A percentile compares a stretch with the other conserved stretches of the same genome.
phyloP scores from a whole-genome alignment of 2,797 vertebrate species.

The Garrulus glandarius region DNA sequence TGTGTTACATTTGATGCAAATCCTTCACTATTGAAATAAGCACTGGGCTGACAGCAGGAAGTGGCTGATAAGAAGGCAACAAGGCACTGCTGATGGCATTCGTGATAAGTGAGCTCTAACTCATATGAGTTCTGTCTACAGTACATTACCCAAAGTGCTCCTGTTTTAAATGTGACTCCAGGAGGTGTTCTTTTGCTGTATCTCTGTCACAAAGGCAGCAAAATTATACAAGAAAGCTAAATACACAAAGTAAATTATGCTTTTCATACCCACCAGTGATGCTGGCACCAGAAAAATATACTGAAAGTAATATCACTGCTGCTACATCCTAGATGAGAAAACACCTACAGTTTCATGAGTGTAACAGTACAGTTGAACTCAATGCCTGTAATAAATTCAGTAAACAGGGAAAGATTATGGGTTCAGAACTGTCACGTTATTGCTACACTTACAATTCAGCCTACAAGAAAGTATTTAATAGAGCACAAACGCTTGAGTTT shows the following conservation, averaged over 20 bases:
- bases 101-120: conserved; percentile 75
- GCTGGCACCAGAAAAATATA: conserved; percentile 42
- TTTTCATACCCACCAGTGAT: conserved; percentile 48
- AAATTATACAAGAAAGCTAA: conserved; percentile 63
- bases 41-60: conserved; percentile 81
- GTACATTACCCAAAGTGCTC: conserved; percentile 64
- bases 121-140: conserved; percentile 71
- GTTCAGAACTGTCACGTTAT: neutral
- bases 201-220: conserved; percentile 51
- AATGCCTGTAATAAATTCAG: conserved; percentile 21
- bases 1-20: conserved; percentile 82
- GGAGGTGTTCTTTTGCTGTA: conserved; percentile 45
- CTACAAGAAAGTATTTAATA: neutral
- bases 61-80: conserved; percentile 80
- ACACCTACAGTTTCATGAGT: conserved; percentile 36
- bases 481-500: neutral
- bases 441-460: neutral
- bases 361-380: conserved; percentile 7
- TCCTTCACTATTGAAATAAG: conserved; percentile 82
- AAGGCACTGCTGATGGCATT: conserved; percentile 84
- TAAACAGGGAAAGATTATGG: conserved; percentile 10
- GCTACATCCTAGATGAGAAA: conserved; percentile 2
- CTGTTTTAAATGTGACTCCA: conserved; percentile 58
- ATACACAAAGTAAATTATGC: conserved; percentile 40
- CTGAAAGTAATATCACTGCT: neutral